phyloP scores from a whole-genome alignment of 1,140 invertebrate species.

The Neuroterus valhalla region DNA sequence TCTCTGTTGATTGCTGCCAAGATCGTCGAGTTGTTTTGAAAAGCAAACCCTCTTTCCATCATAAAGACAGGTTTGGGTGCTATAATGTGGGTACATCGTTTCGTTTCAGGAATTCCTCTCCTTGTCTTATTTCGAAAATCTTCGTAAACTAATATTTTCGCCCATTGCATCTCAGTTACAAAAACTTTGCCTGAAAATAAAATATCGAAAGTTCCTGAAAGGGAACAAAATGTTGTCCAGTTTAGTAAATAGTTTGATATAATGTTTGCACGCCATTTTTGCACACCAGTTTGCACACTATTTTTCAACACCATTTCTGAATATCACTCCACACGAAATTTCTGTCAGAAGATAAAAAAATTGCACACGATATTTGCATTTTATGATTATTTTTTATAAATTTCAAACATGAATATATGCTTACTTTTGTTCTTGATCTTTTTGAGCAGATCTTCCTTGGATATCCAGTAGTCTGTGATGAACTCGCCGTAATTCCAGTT shows the following conservation, averaged over 20 bases:
- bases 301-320: too few relatives aligned
- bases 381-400: too few relatives aligned
- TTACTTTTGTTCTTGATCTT: constrained; percentile 50
- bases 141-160: constrained; percentile 80
- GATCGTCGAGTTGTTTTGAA: constrained; percentile 78
- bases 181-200: constrained; percentile 76
- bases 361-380: too few relatives aligned
- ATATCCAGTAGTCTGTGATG: constrained; percentile 42
- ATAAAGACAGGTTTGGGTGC: constrained; percentile 80
- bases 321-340: too few relatives aligned
- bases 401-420: constrained; percentile 7
- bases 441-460: constrained; percentile 43
- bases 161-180: constrained; percentile 79
- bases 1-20: constrained; percentile 79
- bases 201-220: not conserved
- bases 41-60: constrained; percentile 82
- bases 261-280: too few relatives aligned
- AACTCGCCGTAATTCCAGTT: constrained; percentile 38
- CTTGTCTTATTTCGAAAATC: constrained; percentile 81
- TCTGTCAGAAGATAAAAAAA: too few relatives aligned
- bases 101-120: constrained; percentile 74
- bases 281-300: too few relatives aligned
- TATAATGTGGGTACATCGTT: constrained; percentile 83
- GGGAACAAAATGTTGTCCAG: too few relatives aligned
- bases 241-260: too few relatives aligned